Conservation (phyloP, 2,888 invertebrate species). For the Hanleya hanleyi region DNA sequence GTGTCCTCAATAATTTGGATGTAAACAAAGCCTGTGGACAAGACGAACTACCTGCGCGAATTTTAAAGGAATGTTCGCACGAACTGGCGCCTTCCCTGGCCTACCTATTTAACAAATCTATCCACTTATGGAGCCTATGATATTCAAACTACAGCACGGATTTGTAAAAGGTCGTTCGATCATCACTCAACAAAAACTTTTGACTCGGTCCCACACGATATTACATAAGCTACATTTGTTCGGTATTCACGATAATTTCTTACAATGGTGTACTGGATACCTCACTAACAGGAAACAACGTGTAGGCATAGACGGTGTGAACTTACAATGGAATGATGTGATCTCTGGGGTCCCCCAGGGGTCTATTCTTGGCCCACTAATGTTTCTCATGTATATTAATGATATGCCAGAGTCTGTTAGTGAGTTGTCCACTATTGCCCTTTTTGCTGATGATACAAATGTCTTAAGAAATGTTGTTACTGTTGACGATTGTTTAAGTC, state of each 20-base stretch:
- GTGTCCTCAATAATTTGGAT: neutral
- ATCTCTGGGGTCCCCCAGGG: neutral
- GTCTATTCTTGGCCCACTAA: neutral
- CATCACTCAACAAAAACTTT: neutral
- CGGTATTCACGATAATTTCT: too few relatives aligned
- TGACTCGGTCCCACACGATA: neutral
- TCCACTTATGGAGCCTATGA: neutral
- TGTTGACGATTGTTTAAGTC: neutral
- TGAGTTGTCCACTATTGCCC: neutral
- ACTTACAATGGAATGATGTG: too few relatives aligned
- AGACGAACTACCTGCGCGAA: neutral
- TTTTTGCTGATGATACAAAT: neutral
- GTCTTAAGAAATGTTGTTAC: too few relatives aligned
- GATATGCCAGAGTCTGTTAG: neutral
- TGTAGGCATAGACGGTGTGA: neutral
- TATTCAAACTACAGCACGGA: neutral
- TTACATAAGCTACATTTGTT: too few relatives aligned
- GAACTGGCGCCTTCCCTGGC: neutral
- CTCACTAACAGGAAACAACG: neutral
- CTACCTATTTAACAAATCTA: neutral
- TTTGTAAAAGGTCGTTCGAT: neutral
- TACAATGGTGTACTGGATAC: neutral
- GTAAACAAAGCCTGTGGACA: neutral
- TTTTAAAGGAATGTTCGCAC: too few relatives aligned
- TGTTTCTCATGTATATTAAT: neutral